Evolutionary conservation across 2,113 vertebrate species (phyloP), one percentile per base, ranked within the genome.

Genomic region (Thymallus thymallus): DNA sequence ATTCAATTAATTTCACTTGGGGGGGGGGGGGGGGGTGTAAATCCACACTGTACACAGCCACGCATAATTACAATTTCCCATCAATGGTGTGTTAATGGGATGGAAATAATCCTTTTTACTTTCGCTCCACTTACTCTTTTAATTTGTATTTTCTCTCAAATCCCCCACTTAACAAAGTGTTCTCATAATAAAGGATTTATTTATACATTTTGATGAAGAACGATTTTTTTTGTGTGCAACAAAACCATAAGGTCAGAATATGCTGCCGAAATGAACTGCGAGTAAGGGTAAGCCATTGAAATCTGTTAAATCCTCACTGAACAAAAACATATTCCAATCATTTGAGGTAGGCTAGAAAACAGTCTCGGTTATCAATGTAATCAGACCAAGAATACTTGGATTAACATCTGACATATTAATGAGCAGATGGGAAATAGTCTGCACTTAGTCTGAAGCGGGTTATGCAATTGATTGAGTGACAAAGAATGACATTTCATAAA

Each of bases 41-140:
- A 82, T 77, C 76, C 79, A 85, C 56, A 74, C 65, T 46, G 46
- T 41, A 72, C 74, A 79, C 71, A 84, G 74, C 79, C 55, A 78
- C 80, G 75, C 58, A 75, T 75, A 84, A 86, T 84, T 84, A 76
- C 48, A 83, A 73, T 77, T 86, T 72, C 30, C 65, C 82, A 78
- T 87, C 81, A 84, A 82, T 75, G 72, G 71, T 76, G 74, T 65
- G 60, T 70, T 90, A 87, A 89, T 86, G 76, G 79, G 62, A 29
- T 82, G 78, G 71, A 88, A 75, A 83, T 80, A 74, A 90, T 88
- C 88, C 85, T 62, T 84, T 81, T 89, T 83, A 86, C 62, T 62
- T 88, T 80, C 82, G 84, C 89, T 90, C 85, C 78, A 89, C 86
- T 91, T 91, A 86, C 84, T 86, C 76, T 88, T 84, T 90, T 88